These are phyloP conservation scores for Gobio gobio DNA, from an alignment of 2,113 vertebrate species.

Conservation along the genomic window DNA sequence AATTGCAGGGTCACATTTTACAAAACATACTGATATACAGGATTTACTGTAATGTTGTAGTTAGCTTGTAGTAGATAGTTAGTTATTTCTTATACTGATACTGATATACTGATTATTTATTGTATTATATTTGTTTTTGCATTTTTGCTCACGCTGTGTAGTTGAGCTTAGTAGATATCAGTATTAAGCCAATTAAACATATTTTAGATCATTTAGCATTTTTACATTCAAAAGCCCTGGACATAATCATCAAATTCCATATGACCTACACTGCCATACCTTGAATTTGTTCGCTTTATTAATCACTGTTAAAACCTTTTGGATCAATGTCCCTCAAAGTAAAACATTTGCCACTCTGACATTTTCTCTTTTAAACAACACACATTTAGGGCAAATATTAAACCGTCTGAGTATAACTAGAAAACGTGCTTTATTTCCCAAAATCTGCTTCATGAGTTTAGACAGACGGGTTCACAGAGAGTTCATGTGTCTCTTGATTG, in stretches of 20 bases:
- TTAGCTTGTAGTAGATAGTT: neutral
- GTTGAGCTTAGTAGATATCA: neutral
- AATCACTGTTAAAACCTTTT: neutral
- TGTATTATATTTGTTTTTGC: neutral
- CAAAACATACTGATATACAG: neutral
- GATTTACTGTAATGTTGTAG: neutral
- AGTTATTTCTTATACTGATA: neutral
- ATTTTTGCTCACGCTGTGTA: neutral
- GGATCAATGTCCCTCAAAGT: neutral
- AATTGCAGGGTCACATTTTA: too few relatives aligned
- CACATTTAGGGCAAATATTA: conserved; percentile 26
- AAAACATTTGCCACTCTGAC: neutral
- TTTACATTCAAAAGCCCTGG: neutral
- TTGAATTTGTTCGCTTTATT: neutral
- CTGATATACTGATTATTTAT: too few relatives aligned
- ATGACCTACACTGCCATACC: neutral
- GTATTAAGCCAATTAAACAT: neutral
- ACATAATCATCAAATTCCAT: neutral
- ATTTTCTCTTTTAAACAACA: neutral
- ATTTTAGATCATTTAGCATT: neutral
- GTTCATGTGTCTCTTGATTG: conserved; percentile 45
- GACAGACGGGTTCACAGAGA: conserved; percentile 38
- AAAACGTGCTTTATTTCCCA: conserved; percentile 22
- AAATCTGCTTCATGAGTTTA: conserved; percentile 38
- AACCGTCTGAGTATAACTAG: neutral